A percentile compares a stretch with the other conserved stretches of the same genome.
Conservation (phyloP, 2,888 invertebrate species). For the Prosopocoilus inquinatus region DNA sequence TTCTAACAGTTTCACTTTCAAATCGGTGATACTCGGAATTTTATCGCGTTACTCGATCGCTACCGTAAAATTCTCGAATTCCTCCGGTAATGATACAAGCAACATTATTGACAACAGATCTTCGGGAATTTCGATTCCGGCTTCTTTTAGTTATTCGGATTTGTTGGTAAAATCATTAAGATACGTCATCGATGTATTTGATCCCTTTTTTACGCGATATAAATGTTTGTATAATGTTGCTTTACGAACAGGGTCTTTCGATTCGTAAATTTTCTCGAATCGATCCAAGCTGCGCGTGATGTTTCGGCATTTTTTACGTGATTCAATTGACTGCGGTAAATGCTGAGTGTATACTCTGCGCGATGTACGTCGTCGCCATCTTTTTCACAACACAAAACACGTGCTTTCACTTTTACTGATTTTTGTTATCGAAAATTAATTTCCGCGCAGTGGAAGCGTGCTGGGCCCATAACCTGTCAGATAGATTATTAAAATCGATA, state of each 20-base stretch:
- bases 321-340: neutral
- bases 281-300: conserved; percentile 21
- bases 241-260: conserved; percentile 26
- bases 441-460: no score
- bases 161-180: conserved; percentile 21
- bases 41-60: conserved; percentile 19
- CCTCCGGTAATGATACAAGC: conserved; percentile 21
- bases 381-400: no score
- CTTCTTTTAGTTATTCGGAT: conserved; percentile 24
- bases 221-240: conserved; percentile 25
- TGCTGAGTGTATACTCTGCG: no score
- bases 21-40: conserved; percentile 14
- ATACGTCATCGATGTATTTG: conserved; percentile 18
- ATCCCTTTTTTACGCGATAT: conserved; percentile 21
- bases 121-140: conserved; percentile 25
- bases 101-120: conserved; percentile 29
- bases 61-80: conserved; percentile 23
- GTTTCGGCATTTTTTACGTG: conserved; percentile 16
- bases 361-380: no score
- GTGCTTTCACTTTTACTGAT: no score
- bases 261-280: conserved; percentile 13
- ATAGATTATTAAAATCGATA: no score
- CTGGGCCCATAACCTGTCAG: no score
- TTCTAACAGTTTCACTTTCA: conserved; percentile 16
- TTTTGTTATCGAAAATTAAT: no score